Percentiles rank a stretch among this genome's conserved stretches.
Conservation (phyloP, 2,888 invertebrate genomes). For the Electrophaes corylata region DNA sequence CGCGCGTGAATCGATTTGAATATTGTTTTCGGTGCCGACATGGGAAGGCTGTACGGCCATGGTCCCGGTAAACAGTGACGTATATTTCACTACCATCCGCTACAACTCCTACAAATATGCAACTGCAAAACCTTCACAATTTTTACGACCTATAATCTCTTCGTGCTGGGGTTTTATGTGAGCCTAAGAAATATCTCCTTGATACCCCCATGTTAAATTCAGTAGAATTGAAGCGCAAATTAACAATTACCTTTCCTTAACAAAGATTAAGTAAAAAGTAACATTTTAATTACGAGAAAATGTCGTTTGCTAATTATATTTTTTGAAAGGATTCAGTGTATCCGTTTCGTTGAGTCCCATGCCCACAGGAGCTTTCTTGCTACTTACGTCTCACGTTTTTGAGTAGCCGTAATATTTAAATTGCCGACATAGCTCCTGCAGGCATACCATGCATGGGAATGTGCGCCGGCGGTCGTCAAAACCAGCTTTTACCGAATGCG, state of each 20-base stretch:
- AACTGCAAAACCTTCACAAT: conserved; percentile 59
- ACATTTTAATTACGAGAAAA: conserved; percentile 81
- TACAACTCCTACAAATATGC: conserved; percentile 31
- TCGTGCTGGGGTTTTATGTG: conserved; percentile 58
- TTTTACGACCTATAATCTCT: conserved; percentile 76
- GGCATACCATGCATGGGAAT: conserved; percentile 83
- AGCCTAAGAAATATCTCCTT: conserved; percentile 50
- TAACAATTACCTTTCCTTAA: conserved; percentile 68
- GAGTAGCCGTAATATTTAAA: conserved; percentile 83
- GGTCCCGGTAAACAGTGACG: conserved; percentile 19
- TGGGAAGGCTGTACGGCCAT: conserved; percentile 66
- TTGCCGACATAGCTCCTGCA: conserved; percentile 80
- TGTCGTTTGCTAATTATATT: conserved; percentile 71
- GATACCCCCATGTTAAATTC: conserved; percentile 62
- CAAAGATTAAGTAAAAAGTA: conserved; percentile 59
- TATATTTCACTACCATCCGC: conserved; percentile 9
- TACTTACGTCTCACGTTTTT: conserved; percentile 82
- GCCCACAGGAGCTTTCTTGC: conserved; percentile 80
- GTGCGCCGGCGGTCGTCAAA: conserved; percentile 76
- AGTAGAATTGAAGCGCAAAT: conserved; percentile 65
- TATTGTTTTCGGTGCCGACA: conserved; percentile 78
- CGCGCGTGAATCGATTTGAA: conserved; percentile 83
- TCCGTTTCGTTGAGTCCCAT: conserved; percentile 66
- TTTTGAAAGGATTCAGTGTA: conserved; percentile 72
- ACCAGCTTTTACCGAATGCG: conserved; percentile 81